Evolutionary conservation across 2,113 vertebrate species (phyloP), one percentile per base, ranked within the genome.

Genomic region (Nycticebus coucang): DNA sequence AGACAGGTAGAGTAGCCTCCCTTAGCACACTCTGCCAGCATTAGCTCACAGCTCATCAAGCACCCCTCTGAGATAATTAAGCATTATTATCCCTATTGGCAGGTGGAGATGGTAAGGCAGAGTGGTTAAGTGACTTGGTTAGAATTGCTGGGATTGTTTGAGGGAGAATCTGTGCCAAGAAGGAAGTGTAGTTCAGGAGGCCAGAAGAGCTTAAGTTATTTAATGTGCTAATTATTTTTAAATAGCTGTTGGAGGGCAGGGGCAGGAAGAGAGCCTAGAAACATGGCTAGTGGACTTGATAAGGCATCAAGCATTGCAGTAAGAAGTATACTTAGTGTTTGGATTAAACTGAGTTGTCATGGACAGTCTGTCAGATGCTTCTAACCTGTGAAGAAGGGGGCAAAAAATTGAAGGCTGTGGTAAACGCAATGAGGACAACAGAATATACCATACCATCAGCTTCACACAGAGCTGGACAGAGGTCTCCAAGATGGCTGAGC

Each of bases 21-120:
- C 66, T 62, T 0, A 1, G 6, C 79, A 50, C 59, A 9, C 53
- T n/a, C 91, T 4, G 17, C 86, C 59, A 79, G 87, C 91, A 14
- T 77, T 35, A 92, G 95, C 94, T 77, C 89, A 45, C 95, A 95
- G 91, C 71, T 59, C 89, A 80, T 95, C 71, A 24, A 37, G 79
- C 19, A 0, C 89, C 94, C 92, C 93, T 95, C 93, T n/a, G 97
- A 97, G 97, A 97, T 96, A 96, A 97, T 96, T 92, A 96, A 96
- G 84, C 89, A 92, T 94, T 85, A 97, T 97, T 94, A 97, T 97
- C 93, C 91, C 91, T 82, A 85, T 74, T 97, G 96, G 96, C 91
- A 93, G 97, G 97, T 97, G 93, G 89, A 97, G 91, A 96, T 35
- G 7, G 89, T 95, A 92, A 96, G 96, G 94, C 74, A 91, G 95